phyloP scores from a whole-genome alignment of 2,888 invertebrate genomes.

The Brachylomia viminalis region DNA sequence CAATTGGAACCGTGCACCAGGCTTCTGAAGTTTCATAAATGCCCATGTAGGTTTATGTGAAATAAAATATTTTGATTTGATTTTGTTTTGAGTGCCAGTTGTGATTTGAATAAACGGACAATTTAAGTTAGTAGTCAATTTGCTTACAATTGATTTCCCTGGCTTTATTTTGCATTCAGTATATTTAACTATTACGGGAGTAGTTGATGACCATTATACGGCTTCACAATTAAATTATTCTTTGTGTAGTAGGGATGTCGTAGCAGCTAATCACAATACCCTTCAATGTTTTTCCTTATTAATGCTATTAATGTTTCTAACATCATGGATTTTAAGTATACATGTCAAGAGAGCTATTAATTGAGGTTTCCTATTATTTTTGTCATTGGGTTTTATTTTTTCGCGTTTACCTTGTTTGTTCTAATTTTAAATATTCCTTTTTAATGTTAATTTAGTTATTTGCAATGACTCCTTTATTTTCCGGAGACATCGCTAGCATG shows the following conservation, averaged over 20 bases:
- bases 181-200: neutral
- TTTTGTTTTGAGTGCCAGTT: neutral
- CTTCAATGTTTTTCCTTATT: neutral
- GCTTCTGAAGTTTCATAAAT: no score
- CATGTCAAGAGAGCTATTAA: neutral
- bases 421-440: neutral
- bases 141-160: neutral
- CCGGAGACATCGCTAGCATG: neutral
- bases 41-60: no score
- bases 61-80: no score
- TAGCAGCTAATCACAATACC: neutral
- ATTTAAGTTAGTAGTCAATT: neutral
- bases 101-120: neutral
- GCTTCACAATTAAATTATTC: neutral
- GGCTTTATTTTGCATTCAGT: neutral
- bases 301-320: neutral
- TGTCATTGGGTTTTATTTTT: neutral
- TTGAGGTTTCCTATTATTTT: neutral
- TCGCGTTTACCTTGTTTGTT: neutral
- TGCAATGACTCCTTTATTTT: neutral
- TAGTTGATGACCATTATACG: neutral
- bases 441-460: neutral
- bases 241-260: neutral
- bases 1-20: no score
- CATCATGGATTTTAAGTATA: neutral